These are phyloP conservation scores for Drosophila parvula DNA, from an alignment of 1,140 invertebrate species.

Conservation along the genomic window DNA sequence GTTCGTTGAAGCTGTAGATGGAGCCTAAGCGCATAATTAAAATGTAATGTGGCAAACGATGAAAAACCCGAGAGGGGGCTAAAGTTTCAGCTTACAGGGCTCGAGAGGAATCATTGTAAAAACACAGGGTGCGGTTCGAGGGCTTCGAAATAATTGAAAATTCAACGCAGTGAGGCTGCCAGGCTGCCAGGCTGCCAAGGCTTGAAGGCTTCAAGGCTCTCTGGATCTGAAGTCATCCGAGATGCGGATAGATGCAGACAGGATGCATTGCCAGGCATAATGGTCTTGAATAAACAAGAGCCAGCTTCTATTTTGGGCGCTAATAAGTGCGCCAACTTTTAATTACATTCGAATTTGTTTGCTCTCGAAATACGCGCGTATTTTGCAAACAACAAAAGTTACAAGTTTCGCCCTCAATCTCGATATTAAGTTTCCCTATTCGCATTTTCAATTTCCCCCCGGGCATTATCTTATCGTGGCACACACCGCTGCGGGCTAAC, in stretches of 20 bases:
- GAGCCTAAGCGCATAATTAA: constrained; percentile 36
- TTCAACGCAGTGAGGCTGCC: no score
- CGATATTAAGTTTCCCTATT: constrained; percentile 15
- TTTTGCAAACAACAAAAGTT: neutral
- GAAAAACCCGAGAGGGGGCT: no score
- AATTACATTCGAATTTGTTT: constrained; percentile 30
- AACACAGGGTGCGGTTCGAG: neutral
- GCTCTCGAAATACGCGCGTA: neutral
- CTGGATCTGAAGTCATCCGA: neutral
- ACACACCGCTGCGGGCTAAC: constrained; percentile 1
- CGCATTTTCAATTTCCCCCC: neutral
- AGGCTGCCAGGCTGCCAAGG: no score
- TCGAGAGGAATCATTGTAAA: neutral
- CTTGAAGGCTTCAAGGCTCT: no score
- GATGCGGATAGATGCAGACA: neutral
- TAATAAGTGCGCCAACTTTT: constrained; percentile 17
- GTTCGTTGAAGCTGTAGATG: neutral
- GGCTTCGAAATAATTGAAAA: neutral
- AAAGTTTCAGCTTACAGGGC: neutral
- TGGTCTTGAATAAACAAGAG: neutral
- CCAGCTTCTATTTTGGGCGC: neutral
- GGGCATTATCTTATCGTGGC: neutral
- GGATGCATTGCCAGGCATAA: neutral
- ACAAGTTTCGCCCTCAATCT: neutral
- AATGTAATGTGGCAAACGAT: constrained; percentile 19